Evolutionary conservation across 2,113 vertebrate genomes (phyloP), one percentile per base, ranked within the genome.

Genomic region (Mystacornis crossleyi): DNA sequence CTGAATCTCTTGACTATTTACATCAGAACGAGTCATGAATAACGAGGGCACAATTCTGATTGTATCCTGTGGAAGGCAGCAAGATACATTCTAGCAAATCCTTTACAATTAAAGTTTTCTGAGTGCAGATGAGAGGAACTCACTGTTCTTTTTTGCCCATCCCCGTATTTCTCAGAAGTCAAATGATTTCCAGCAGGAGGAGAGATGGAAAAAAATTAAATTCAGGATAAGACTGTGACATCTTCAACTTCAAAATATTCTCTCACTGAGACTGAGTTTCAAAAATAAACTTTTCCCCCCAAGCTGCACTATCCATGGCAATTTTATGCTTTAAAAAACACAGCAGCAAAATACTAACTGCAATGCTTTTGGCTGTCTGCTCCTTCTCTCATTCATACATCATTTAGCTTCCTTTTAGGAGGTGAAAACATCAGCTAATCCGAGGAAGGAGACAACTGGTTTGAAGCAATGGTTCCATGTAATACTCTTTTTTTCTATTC

Each of bases 371-470:
- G 78, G 18, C 29, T 83, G 9, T 47, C 38, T 66, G 36, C 31
- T 73, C 13, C 43, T 94, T 72, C 84, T 40, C 50, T 93, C 51
- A 29, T 55, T 94, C 85, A 48, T 81, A 45, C 36, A 87, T 71
- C 47, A 89, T 88, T 75, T 93, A 94, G 40, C 11, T 91, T 90
- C 80, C 42, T 81, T 86, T 96, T 26, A 79, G 58, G n/a, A 61
- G 40, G 25, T 88, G 50, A 93, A 96, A 96, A 87, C 21, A 78
- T 84, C 71, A 81, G 65, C 72, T 97, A 21, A 66, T 84, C 54
- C 45, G 26, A 62, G 43, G n/a, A 60, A 65, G 14, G 34, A 90
- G 51, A 45, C 48, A 74, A n/a, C 31, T 92, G 50, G 11, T 75
- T 89, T 94, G 72, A 92, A 78, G 48, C 14, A 29, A 77, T 53